Base-by-base conservation (phyloP, 2,888 invertebrate species). In the Chelonus formosanus region DNA sequence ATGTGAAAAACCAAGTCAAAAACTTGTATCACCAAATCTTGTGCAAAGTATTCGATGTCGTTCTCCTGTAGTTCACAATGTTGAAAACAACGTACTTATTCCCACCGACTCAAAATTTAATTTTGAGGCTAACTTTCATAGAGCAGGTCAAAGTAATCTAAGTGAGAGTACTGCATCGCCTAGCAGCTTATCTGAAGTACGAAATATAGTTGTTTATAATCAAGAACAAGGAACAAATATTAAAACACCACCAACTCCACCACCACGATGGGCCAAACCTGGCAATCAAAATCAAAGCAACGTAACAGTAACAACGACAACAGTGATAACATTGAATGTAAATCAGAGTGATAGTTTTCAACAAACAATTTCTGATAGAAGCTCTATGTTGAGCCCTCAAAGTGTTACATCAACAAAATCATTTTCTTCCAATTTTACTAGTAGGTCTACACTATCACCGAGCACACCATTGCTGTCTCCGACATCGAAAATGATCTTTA, bases 181-280 rank as follows among this genome's bases (percentile, higher is more conserved):
- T 0, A 67, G 71, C 2, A 54, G 78, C 75, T 54, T 77, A 35
- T 71, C 78, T 4, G 81, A 81, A 56, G 74, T 73, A 36, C 75
- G 75, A 45, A 78, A 73, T 58, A 74, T 76, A 59, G 62, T 76
- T 4, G 54, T 71, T 3, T 78, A 78, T 7, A 73, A 72, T 61
- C 78, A 76, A 5, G 64, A 70, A 7, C 58, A 70, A 36, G 52
- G 69, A 3, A 80, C 80, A 50, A 82, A 74, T 62, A 76, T 75
- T 3, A 82, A 81, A 66, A 91, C 91, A 43, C 94, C 94, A 2
- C 94, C 94, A 4, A 92, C 93, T 0, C 94, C 94, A 0, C 94
- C 94, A 0, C 91, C 94, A 8, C 87, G 94, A 76, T 94, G 94
- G 93, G 91, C 93, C 0, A 94, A 94, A 81, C 93, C 94, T 0